Conservation (phyloP, 2,888 invertebrate species). For the Cordilura impudica region DNA sequence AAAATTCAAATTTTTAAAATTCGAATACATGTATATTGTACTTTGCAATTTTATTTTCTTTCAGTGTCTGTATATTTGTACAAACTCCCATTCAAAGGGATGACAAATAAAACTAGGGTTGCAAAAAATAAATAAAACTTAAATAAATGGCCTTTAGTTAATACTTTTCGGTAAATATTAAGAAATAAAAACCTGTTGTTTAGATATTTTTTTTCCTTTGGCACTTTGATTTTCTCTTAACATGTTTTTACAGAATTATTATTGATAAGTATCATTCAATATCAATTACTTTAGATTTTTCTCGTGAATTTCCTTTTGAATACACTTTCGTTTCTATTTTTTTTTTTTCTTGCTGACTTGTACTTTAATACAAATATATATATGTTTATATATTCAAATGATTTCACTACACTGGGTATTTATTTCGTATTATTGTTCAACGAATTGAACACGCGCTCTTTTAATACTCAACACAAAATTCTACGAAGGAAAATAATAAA, state of each 20-base stretch:
- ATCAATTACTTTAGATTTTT: conserved; percentile 9
- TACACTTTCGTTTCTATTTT: conserved; percentile 1
- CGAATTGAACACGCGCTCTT: conserved; percentile 10
- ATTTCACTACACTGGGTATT: conserved; percentile 32
- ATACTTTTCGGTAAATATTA: neutral
- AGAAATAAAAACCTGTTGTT: conserved; percentile 1
- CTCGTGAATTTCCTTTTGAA: neutral
- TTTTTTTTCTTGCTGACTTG: neutral
- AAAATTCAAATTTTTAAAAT: neutral
- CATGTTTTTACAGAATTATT: neutral
- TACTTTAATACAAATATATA: neutral
- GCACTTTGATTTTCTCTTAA: neutral
- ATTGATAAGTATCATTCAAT: neutral
- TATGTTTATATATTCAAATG: conserved; percentile 9
- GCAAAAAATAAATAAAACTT: neutral
- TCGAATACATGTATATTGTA: neutral
- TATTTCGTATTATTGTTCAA: conserved; percentile 27
- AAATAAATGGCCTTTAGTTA: neutral
- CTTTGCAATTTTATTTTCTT: conserved; percentile 37
- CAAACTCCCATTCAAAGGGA: conserved; percentile 1
- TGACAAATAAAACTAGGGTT: neutral
- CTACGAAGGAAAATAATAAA: conserved; percentile 51
- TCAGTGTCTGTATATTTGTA: conserved; percentile 9
- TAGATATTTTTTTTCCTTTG: neutral
- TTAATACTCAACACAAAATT: conserved; percentile 24